phyloP scores from a whole-genome alignment of 2,888 invertebrate genomes.

The Ptychoptera contaminata region DNA sequence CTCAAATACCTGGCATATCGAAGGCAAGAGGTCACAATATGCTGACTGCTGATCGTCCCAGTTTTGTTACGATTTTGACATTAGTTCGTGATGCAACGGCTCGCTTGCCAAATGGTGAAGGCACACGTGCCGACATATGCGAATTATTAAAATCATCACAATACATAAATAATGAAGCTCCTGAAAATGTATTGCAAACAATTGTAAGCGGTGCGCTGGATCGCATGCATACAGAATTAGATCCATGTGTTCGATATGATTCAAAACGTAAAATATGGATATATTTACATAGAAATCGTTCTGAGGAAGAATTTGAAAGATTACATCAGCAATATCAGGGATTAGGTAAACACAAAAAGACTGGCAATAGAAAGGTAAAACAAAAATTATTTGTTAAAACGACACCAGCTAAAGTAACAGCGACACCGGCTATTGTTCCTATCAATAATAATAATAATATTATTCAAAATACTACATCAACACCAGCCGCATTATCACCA shows the following conservation, averaged over 20 bases:
- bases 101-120: slow-evolving; percentile 85
- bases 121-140: slow-evolving; percentile 79
- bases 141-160: slow-evolving; percentile 68
- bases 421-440: slow-evolving; percentile 6
- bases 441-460: background rate
- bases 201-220: slow-evolving; percentile 85
- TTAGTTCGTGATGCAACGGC: slow-evolving; percentile 90
- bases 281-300: slow-evolving; percentile 68
- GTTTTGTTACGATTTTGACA: slow-evolving; percentile 79
- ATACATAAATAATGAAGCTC: slow-evolving; percentile 36
- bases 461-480: slow-evolving; percentile 10
- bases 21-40: slow-evolving; percentile 72
- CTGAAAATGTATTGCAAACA: slow-evolving; percentile 39
- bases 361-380: slow-evolving; percentile 19
- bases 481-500: slow-evolving; percentile 7
- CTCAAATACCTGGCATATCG: slow-evolving; percentile 39
- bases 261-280: slow-evolving; percentile 87
- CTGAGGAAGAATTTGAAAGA: slow-evolving; percentile 43
- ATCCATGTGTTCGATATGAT: slow-evolving; percentile 89
- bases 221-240: slow-evolving; percentile 70
- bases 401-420: slow-evolving; percentile 7
- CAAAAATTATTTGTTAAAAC: slow-evolving; percentile 9
- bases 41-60: slow-evolving; percentile 65
- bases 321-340: slow-evolving; percentile 52
- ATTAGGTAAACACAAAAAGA: slow-evolving; percentile 37